Percentiles rank a stretch among this genome's conserved stretches.
Evolutionary conservation across 2,888 invertebrate genomes (phyloP).

Genomic region (Diaphora mendica): DNA sequence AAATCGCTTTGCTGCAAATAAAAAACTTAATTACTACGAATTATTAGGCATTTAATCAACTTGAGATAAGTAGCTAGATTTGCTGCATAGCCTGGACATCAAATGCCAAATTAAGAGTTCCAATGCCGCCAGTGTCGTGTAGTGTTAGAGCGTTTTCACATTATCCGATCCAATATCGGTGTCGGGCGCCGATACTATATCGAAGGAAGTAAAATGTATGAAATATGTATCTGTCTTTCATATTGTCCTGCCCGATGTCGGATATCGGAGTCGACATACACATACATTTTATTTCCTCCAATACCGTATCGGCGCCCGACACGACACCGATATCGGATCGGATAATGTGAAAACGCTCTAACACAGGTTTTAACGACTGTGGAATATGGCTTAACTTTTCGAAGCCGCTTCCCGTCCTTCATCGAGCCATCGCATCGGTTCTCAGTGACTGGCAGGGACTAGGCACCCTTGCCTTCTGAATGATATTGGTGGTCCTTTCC

Average conservation of each 20-base stretch:
- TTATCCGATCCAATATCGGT: too few relatives aligned
- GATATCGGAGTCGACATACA: too few relatives aligned
- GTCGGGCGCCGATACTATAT: too few relatives aligned
- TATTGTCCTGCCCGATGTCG: too few relatives aligned
- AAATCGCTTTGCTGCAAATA: conserved; percentile 71
- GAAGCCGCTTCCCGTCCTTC: background rate
- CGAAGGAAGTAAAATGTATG: too few relatives aligned
- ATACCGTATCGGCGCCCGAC: too few relatives aligned
- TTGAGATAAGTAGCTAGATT: background rate
- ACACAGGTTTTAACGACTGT: background rate
- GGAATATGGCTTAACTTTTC: background rate
- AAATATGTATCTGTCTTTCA: too few relatives aligned
- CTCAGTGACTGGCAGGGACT: background rate
- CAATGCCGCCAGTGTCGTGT: background rate
- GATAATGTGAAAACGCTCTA: too few relatives aligned
- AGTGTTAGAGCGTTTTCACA: too few relatives aligned
- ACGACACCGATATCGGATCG: too few relatives aligned
- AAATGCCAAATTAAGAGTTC: background rate
- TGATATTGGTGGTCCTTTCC: background rate
- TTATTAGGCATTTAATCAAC: background rate
- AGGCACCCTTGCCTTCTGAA: background rate
- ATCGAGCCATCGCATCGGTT: background rate
- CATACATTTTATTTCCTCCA: too few relatives aligned
- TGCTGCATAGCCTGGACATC: background rate
- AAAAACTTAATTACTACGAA: background rate